Conservation (phyloP, 2,888 invertebrate genomes). For the Cactoblastis cactorum region DNA sequence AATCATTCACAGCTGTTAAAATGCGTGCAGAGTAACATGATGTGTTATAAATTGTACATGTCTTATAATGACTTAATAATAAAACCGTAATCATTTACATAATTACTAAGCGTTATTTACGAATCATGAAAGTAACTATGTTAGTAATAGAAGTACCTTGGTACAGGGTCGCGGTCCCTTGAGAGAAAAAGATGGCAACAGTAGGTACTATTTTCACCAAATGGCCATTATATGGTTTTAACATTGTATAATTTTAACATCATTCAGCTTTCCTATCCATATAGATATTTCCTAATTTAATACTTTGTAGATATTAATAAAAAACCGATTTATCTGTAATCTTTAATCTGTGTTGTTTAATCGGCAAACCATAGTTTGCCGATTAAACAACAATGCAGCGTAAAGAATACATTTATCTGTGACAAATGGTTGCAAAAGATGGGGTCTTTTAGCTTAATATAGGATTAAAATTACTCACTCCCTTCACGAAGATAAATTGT, state of each 20-base stretch:
- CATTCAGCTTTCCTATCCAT: too few species aligned
- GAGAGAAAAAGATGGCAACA: slow-evolving; percentile 15
- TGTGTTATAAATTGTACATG: too few species aligned
- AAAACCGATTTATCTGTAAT: slow-evolving; percentile 20
- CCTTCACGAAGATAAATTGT: slow-evolving; percentile 4
- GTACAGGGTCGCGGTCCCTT: slow-evolving; percentile 14
- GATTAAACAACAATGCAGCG: slow-evolving; percentile 18
- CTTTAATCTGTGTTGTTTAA: too few species aligned
- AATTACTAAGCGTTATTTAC: too few species aligned
- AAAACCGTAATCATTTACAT: too few species aligned
- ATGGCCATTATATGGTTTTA: background rate
- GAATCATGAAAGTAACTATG: background rate
- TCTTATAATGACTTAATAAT: too few species aligned
- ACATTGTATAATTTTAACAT: background rate
- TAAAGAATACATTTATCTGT: slow-evolving; percentile 22
- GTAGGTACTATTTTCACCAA: slow-evolving; percentile 4
- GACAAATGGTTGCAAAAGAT: slow-evolving; percentile 26
- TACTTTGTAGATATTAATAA: slow-evolving; percentile 1
- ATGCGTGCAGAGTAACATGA: too few species aligned
- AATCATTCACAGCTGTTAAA: too few species aligned
- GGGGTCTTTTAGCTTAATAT: slow-evolving; percentile 14
- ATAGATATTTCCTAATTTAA: background rate
- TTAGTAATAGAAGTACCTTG: background rate
- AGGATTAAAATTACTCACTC: slow-evolving; percentile 13
- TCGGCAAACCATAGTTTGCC: slow-evolving; percentile 10